phyloP scores from a whole-genome alignment of 1,140 invertebrate genomes.

The Halotydeus destructor region DNA sequence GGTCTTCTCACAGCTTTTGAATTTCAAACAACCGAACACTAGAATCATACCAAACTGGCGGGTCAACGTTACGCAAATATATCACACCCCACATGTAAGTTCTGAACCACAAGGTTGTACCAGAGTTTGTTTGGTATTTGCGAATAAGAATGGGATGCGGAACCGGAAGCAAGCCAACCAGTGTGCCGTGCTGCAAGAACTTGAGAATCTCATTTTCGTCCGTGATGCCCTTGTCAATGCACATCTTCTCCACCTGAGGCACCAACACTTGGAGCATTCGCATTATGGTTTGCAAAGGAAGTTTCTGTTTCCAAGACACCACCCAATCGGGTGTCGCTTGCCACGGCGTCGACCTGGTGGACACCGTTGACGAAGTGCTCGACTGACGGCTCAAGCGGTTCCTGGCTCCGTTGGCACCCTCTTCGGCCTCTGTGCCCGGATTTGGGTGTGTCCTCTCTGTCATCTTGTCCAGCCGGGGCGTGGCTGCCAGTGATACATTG shows the following conservation, averaged over 20 bases:
- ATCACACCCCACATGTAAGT: conserved; percentile 99
- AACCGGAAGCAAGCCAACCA: conserved; percentile 90
- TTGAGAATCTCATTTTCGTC: conserved; percentile 98
- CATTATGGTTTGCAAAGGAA: conserved; percentile 97
- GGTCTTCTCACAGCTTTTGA: conserved; percentile 34
- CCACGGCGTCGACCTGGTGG: conserved; percentile 32
- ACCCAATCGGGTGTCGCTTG: conserved; percentile 80
- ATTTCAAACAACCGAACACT: conserved; percentile 97
- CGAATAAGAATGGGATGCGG: conserved; percentile 96
- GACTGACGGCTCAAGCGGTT: conserved; percentile 12
- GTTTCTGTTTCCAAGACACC: conserved; percentile 81
- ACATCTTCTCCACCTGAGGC: conserved; percentile 98
- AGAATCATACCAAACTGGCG: conserved; percentile 98
- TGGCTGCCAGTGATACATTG: conserved; percentile 52
- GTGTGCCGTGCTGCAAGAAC: conserved; percentile 93
- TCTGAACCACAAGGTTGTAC: conserved; percentile 95
- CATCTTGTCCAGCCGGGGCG: conserved; percentile 75
- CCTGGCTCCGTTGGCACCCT: background rate
- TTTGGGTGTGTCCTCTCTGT: conserved; percentile 62
- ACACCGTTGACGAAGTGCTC: conserved; percentile 5
- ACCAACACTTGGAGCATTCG: conserved; percentile 84
- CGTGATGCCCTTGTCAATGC: conserved; percentile 91
- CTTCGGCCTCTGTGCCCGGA: background rate
- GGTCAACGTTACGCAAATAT: conserved; percentile 91
- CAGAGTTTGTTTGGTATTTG: conserved; percentile 84